Base-by-base conservation (phyloP, 2,888 invertebrate genomes). In the Liopterus haemorrhoidalis region DNA sequence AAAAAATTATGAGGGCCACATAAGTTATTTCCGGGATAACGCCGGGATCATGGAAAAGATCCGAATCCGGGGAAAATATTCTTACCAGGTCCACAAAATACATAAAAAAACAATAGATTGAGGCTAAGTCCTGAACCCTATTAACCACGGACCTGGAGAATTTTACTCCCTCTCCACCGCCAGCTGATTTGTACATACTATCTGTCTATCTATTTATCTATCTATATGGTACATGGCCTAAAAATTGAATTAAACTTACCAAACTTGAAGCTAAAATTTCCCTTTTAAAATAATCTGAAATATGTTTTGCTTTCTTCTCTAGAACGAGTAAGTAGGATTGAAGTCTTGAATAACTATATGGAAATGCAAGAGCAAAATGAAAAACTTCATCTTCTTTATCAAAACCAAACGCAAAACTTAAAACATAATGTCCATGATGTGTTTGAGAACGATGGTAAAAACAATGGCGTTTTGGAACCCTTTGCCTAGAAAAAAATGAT, bases 321-420 rank as follows among this genome's bases (percentile, higher is more conserved):
- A 92, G 71, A 52, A 77, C 67, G 24, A 83, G 80, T 51, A 97
- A 70, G 69, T 93, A 88, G 28, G 85, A 82, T 67, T 95, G 89
- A 38, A 91, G 75, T 41, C 88, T 75, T 0, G 91, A 85, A 67
- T 95, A 97, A n/a, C 94, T 91, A 65, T 97, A 99, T 0, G 97
- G 97, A 49, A 87, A 90, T 18, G 87, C 85, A 57, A 96, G 79
- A 1, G 93, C 82, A 69, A 99, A 97, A 64, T 96, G 95, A 63
- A 93, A 96, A 1, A 91, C 80, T 60, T 96, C 95, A 56, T 93
- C 92, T 64, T 95, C 94, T 42, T 82, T 81, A 67, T 96, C 96
- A 63, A 99, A 97, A 16, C 85, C 85, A 65, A 96, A 96, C 0
- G 91, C 85, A 63, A 97, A 85, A 59, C 92, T 94, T 48, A 97